Evolutionary conservation across 2,113 vertebrate species (phyloP).

Genomic region (Rynchops niger): DNA sequence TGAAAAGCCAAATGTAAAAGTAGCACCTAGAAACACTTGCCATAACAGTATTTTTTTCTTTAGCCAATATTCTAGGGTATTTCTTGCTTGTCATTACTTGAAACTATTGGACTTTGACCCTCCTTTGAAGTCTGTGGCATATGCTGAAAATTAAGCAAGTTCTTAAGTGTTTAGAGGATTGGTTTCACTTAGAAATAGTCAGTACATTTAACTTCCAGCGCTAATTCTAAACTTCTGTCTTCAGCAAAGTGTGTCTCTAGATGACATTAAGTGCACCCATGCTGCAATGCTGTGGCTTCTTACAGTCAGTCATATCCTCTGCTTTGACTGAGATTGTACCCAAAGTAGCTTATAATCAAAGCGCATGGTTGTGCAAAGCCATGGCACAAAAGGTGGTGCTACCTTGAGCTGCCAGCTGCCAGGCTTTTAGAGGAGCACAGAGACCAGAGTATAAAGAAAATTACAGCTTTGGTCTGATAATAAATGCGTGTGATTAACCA

Average conservation of each 20-base stretch:
- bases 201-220: background rate
- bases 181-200: constrained; percentile 60
- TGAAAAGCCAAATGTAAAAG: background rate
- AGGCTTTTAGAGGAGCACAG: background rate
- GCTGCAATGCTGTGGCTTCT: background rate
- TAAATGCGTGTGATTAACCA: background rate
- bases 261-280: background rate
- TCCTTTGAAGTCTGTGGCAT: constrained; percentile 59
- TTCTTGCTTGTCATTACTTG: constrained; percentile 50
- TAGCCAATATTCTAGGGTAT: background rate
- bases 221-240: constrained; percentile 63
- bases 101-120: constrained; percentile 36
- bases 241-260: background rate
- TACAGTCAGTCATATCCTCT: background rate
- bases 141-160: constrained; percentile 64
- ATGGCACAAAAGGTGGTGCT: background rate
- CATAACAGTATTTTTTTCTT: background rate
- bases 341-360: background rate
- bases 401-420: background rate
- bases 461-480: background rate
- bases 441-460: background rate
- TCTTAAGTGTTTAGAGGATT: constrained; percentile 46
- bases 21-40: background rate
- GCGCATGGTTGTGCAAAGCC: background rate
- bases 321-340: background rate